Evolutionary conservation across 2,888 invertebrate genomes (phyloP).

Genomic region (Diachrysia chrysitis): DNA sequence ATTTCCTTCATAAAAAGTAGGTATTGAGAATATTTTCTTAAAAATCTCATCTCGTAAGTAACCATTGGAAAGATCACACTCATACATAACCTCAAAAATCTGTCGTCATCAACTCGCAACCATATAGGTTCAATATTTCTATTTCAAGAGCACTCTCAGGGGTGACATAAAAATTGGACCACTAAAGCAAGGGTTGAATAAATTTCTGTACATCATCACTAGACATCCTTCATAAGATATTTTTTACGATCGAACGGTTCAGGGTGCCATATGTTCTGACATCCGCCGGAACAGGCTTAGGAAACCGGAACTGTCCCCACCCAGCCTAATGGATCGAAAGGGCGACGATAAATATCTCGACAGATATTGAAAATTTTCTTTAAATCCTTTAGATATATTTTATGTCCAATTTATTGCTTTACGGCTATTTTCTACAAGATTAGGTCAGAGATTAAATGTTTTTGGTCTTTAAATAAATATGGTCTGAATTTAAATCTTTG

Average conservation of each 20-base stretch:
- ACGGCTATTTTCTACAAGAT: constrained; percentile 44
- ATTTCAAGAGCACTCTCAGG: constrained; percentile 20
- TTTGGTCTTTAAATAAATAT: constrained; percentile 13
- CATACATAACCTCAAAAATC: neutral
- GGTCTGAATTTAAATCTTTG: neutral
- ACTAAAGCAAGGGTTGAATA: constrained; percentile 48
- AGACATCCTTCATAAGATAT: constrained; percentile 50
- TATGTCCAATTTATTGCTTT: constrained; percentile 44
- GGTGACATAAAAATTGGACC: constrained; percentile 29
- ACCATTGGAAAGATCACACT: neutral
- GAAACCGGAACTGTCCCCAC: constrained; percentile 68
- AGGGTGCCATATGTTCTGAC: constrained; percentile 58
- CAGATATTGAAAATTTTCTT: constrained; percentile 58
- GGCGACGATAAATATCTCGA: constrained; percentile 64
- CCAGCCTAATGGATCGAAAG: constrained; percentile 73
- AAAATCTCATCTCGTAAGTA: neutral
- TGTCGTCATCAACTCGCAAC: neutral
- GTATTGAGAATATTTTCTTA: too few species aligned
- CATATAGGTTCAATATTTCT: constrained; percentile 26
- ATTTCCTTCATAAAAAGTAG: too few species aligned
- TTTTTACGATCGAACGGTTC: constrained; percentile 54
- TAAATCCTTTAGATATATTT: constrained; percentile 50
- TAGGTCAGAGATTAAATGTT: constrained; percentile 35
- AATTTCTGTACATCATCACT: constrained; percentile 42
- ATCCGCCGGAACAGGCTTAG: constrained; percentile 60